Evolutionary conservation across 1,140 invertebrate genomes (phyloP).

Genomic region (Aphidius ervi): DNA sequence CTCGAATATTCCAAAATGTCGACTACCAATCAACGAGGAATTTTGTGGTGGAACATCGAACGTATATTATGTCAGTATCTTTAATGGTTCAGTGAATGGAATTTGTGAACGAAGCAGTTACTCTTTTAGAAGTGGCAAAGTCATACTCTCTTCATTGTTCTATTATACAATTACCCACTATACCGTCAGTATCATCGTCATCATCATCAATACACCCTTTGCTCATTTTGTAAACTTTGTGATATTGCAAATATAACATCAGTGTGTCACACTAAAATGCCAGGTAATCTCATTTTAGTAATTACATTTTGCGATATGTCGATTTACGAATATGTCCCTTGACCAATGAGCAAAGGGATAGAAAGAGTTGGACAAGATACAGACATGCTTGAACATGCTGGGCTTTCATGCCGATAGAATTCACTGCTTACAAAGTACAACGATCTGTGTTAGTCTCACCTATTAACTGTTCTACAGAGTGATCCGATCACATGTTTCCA

Average conservation of each 20-base stretch:
- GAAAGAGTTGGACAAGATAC: constrained; percentile 2
- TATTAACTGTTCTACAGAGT: constrained; percentile 45
- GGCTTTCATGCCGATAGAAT: neutral
- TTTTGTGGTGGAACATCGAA: too few relatives aligned
- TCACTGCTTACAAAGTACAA: constrained; percentile 9
- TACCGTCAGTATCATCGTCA: too few relatives aligned
- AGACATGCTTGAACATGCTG: constrained; percentile 5
- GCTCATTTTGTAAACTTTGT: too few relatives aligned
- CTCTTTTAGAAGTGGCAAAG: too few relatives aligned
- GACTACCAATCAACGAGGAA: too few relatives aligned
- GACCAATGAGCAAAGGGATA: constrained; percentile 8
- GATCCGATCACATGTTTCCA: constrained; percentile 40
- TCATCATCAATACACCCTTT: too few relatives aligned
- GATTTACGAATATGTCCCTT: constrained; percentile 28
- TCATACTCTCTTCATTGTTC: too few relatives aligned
- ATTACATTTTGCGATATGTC: constrained; percentile 44
- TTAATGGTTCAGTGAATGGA: too few relatives aligned
- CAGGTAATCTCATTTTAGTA: constrained; percentile 34
- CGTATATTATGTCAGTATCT: too few relatives aligned
- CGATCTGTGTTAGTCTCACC: constrained; percentile 32
- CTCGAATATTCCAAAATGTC: too few relatives aligned
- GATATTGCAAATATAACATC: constrained; percentile 7
- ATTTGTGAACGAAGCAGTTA: too few relatives aligned
- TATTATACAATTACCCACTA: too few relatives aligned
- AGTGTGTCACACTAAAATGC: constrained; percentile 20